Evolutionary conservation across 2,888 invertebrate genomes (phyloP), one percentile per base, ranked within the genome.

Genomic region (Tinea pellionella): DNA sequence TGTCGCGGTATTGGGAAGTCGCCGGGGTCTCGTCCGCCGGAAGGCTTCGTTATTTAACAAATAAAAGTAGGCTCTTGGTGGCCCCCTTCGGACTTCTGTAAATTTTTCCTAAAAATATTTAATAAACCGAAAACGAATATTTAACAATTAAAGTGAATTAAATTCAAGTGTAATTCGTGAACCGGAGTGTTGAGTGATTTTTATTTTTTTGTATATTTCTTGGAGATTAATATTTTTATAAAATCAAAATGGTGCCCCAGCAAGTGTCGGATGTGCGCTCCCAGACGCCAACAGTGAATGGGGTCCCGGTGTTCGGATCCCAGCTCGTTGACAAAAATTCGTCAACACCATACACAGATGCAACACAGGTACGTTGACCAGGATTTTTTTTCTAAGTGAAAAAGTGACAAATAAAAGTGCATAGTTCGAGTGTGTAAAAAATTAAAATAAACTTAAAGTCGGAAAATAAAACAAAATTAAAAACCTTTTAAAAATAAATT

Each of bases 311-410:
- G 74, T 97, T 97, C 87, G 97, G 97, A 69, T 97, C 97, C 61
- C 94, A 95, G 80, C 90, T 93, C 71, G 94, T 98, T 81, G 93
- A 94, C 88, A 93, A 95, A 84, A 94, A 94, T 80, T 97, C 97
- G 32, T 89, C 92, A 60, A 98, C 98, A 63, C 98, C 98, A 63
- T 99, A 99, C 89, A 96, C 97, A 74, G 98, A 99, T 90, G 98
- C 98, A 64, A 99, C 98, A 70, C 95, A 96, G 95, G 96, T 96
- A 89, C 92, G 91, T 88, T 64, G n/a, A 65, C 47, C 7, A 53
- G 24, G 12, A 19, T 53, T 24, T 9, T 47, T 18, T 16, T 47
- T 18, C n/a, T 59, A 59, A 16, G 47, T 47, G 47, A 13, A 12
- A 51, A 16, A 24, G 24, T 53, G 18, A 24, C 9, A 47, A 16